phyloP scores from a whole-genome alignment of 2,113 vertebrate species.

The Mobula hypostoma region DNA sequence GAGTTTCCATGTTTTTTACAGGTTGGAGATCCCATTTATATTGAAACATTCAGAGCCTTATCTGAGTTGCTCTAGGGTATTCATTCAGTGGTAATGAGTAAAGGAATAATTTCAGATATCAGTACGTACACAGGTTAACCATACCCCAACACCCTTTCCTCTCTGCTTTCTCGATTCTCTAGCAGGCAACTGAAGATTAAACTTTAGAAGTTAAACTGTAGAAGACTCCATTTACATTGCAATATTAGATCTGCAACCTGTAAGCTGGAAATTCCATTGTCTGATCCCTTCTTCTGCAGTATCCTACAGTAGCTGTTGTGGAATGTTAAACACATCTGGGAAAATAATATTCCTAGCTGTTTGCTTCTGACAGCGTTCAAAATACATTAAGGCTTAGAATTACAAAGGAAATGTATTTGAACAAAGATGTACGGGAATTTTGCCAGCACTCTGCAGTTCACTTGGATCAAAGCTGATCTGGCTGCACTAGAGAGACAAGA shows the following conservation, averaged over 20 bases:
- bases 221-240: background rate
- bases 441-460: background rate
- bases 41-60: background rate
- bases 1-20: background rate
- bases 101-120: background rate
- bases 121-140: background rate
- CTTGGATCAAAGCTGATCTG: background rate
- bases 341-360: background rate
- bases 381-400: background rate
- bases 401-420: background rate
- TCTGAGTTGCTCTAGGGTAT: background rate
- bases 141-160: too few species aligned
- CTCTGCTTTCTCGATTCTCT: background rate
- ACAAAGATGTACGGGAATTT: background rate
- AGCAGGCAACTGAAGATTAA: background rate
- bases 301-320: background rate
- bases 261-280: background rate
- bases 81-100: background rate
- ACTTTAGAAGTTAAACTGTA: background rate
- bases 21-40: background rate
- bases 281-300: background rate
- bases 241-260: background rate
- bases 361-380: background rate
- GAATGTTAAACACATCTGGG: background rate
- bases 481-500: background rate